Conservation (phyloP, 2,888 invertebrate genomes). For the Resseliella maxima region DNA sequence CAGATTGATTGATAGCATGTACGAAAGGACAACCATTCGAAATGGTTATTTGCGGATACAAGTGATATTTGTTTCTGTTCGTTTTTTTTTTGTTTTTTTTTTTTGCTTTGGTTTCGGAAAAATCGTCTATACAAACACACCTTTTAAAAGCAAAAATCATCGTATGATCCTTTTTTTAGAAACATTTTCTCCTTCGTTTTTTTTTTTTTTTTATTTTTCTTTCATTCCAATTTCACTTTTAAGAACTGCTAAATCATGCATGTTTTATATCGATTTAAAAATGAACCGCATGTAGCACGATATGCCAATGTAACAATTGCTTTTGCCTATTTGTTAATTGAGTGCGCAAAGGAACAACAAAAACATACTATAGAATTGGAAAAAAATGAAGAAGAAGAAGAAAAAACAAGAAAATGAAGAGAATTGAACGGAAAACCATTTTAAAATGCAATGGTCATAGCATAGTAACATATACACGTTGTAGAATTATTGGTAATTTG, state of each 20-base stretch:
- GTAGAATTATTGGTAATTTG: slow-evolving; percentile 11
- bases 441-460: background rate
- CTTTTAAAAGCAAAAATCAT: background rate
- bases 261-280: slow-evolving; percentile 1
- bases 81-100: no score
- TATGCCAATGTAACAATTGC: background rate
- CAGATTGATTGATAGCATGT: background rate
- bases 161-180: background rate
- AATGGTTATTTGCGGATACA: background rate
- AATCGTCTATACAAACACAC: no score
- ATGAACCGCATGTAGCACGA: background rate
- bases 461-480: background rate
- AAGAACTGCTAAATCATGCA: slow-evolving; percentile 32
- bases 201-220: background rate
- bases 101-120: no score
- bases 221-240: background rate
- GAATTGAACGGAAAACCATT: background rate
- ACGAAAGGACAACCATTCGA: background rate
- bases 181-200: background rate
- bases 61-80: background rate
- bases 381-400: background rate
- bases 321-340: background rate
- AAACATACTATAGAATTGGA: no score
- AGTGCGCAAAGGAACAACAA: background rate
- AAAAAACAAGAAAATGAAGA: background rate